Evolutionary conservation across 1,140 invertebrate species (phyloP).

Genomic region (Rhyzopertha dominica): DNA sequence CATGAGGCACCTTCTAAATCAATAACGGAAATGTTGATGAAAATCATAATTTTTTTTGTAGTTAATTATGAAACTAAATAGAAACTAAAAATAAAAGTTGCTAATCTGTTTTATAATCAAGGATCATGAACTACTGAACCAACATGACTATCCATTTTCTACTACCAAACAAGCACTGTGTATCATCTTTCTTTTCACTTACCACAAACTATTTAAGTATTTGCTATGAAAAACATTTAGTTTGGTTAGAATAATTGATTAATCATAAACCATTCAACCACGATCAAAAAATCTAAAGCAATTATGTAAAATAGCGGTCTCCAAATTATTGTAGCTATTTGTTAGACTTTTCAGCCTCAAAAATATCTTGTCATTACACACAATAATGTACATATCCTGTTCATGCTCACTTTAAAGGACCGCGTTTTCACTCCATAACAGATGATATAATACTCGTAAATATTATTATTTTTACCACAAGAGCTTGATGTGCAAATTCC

Average conservation of each 20-base stretch:
- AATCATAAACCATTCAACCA: background rate
- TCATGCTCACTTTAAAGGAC: background rate
- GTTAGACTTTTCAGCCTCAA: background rate
- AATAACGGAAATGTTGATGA: no score
- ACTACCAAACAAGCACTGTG: background rate
- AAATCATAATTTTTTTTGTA: no score
- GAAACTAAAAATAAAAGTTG: no score
- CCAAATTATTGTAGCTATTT: background rate
- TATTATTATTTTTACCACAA: background rate
- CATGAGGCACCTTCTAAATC: no score
- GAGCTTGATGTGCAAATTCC: background rate
- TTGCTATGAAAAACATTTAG: no score
- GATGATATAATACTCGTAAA: background rate
- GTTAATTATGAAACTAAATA: no score
- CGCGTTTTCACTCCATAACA: background rate
- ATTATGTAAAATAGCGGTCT: constrained; percentile 1
- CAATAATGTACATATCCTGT: background rate
- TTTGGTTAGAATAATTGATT: background rate
- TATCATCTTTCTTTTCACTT: background rate
- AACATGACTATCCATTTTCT: background rate
- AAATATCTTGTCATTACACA: background rate
- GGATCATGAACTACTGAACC: background rate
- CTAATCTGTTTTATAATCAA: background rate
- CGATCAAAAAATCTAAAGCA: constrained; percentile 13
- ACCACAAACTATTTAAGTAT: background rate